These are phyloP conservation scores for Falco concolor DNA, from an alignment of 2,797 vertebrate genomes.

Conservation along the genomic window DNA sequence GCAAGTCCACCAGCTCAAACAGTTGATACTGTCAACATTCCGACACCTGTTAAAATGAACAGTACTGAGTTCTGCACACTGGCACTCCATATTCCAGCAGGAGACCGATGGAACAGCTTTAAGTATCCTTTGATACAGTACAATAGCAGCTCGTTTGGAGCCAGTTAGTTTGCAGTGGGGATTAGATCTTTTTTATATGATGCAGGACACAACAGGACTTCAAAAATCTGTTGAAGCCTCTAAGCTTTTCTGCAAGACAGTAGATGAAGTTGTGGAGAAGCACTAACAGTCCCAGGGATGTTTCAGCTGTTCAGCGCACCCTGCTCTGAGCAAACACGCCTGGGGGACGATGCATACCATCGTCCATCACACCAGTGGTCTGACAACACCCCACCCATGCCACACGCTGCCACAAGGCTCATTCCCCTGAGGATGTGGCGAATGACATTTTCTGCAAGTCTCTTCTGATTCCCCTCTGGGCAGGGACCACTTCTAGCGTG, in stretches of 20 bases:
- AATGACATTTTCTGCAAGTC: neutral
- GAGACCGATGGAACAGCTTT: neutral
- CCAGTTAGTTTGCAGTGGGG: neutral
- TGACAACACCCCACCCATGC: neutral
- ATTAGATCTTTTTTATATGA: neutral
- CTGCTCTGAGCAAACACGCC: neutral
- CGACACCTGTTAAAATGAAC: neutral
- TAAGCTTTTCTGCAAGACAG: neutral
- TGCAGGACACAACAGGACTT: neutral
- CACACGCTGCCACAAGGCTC: neutral
- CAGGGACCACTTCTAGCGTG: neutral
- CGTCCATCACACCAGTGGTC: neutral
- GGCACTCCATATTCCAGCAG: neutral
- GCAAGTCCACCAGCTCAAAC: neutral
- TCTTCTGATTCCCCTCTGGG: neutral
- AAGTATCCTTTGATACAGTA: neutral
- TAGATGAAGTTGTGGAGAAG: neutral
- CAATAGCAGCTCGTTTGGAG: neutral
- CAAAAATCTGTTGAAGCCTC: neutral
- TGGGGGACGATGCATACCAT: neutral
- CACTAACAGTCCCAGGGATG: neutral
- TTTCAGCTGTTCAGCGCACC: neutral
- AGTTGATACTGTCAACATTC: neutral
- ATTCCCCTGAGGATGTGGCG: neutral
- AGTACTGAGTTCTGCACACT: neutral